Evolutionary conservation across 1,140 invertebrate species (phyloP).

Genomic region (Phthorimaea operculella): DNA sequence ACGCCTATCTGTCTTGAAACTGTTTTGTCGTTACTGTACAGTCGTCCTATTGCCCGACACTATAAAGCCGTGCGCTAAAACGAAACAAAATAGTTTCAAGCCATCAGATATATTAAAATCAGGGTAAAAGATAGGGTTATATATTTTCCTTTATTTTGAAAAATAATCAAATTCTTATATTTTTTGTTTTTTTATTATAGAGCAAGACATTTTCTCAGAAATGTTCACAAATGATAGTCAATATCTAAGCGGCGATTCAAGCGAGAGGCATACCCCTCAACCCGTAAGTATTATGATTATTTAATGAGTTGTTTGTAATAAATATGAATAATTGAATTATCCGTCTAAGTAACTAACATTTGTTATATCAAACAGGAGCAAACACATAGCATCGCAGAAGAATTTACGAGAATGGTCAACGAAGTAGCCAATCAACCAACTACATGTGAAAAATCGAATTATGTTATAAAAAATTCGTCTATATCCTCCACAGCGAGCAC

Average conservation of each 20-base stretch:
- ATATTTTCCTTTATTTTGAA: no score
- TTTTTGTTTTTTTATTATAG: constrained; percentile 31
- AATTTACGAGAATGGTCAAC: constrained; percentile 51
- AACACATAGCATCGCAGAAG: constrained; percentile 45
- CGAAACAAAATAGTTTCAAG: no score
- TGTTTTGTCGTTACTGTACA: no score
- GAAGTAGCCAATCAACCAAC: constrained; percentile 48
- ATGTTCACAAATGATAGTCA: constrained; percentile 40
- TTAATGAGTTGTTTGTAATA: not conserved
- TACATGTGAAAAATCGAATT: constrained; percentile 41
- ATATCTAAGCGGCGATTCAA: constrained; percentile 36
- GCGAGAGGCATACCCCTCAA: constrained; percentile 49
- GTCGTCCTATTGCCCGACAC: no score
- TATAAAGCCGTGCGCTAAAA: no score
- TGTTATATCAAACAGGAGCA: not conserved
- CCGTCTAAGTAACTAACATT: not conserved
- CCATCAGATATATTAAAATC: no score
- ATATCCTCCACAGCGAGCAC: constrained; percentile 28
- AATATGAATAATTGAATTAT: not conserved
- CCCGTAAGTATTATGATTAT: constrained; percentile 30
- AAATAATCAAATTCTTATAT: not conserved
- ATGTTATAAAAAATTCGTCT: constrained; percentile 38
- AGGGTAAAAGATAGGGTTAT: no score
- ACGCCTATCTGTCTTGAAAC: no score
- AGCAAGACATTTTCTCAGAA: constrained; percentile 52